These are phyloP conservation scores for Pipra filicauda DNA, from an alignment of 2,113 vertebrate species.

Conservation along the genomic window DNA sequence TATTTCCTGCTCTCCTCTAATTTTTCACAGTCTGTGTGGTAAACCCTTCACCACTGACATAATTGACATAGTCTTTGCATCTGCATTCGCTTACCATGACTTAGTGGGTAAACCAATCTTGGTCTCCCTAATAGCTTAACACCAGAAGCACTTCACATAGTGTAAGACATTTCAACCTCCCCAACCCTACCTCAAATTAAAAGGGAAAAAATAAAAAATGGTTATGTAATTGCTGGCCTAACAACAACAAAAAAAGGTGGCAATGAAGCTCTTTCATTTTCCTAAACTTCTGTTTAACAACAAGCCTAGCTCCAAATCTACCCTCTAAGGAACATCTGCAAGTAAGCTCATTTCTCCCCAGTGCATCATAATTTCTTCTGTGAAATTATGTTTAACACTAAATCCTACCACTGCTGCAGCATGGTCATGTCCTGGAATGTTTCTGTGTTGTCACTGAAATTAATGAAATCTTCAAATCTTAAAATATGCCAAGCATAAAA, in stretches of 20 bases:
- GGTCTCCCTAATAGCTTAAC: constrained; percentile 31
- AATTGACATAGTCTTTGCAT: constrained; percentile 40
- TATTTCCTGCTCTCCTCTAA: constrained; percentile 58
- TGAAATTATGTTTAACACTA: not conserved
- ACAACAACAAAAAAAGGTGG: constrained; percentile 24
- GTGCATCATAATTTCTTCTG: not conserved
- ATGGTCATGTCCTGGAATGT: not conserved
- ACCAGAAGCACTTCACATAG: constrained; percentile 50
- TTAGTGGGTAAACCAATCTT: not conserved
- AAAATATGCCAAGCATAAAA: not conserved
- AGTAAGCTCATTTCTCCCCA: not conserved
- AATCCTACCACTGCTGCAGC: not conserved
- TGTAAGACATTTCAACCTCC: constrained; percentile 38
- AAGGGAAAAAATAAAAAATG: not conserved
- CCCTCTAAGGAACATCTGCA: not conserved
- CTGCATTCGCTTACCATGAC: constrained; percentile 61
- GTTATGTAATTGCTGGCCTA: constrained; percentile 4
- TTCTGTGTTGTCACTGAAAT: not conserved
- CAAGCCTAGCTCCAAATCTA: not conserved
- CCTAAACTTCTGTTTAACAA: constrained; percentile 44
- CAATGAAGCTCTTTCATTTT: constrained; percentile 44
- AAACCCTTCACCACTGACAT: constrained; percentile 37
- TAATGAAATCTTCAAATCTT: not conserved
- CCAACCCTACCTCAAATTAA: constrained; percentile 32
- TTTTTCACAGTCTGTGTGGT: constrained; percentile 69